A percentile compares a stretch with the other conserved stretches of the same genome.
Evolutionary conservation across 2,888 invertebrate genomes (phyloP).

Genomic region (Nowickia ferox): DNA sequence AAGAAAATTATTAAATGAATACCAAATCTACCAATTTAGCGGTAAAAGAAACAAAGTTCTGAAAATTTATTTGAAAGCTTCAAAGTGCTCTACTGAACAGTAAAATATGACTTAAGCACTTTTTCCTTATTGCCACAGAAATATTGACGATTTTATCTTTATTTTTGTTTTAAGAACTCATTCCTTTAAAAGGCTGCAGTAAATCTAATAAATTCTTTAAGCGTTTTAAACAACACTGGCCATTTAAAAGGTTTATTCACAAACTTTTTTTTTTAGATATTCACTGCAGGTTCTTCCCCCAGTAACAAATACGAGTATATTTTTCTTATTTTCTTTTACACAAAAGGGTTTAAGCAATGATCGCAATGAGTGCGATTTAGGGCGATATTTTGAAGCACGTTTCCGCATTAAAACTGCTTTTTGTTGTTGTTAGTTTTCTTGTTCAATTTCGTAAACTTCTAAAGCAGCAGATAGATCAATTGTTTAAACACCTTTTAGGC

Average conservation of each 20-base stretch:
- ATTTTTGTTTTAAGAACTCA: background rate
- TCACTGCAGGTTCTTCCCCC: slow-evolving; percentile 45
- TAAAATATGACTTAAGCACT: too few species aligned
- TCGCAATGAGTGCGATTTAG: slow-evolving; percentile 63
- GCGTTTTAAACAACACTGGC: slow-evolving; percentile 21
- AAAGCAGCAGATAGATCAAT: slow-evolving; percentile 48
- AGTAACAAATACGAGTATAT: background rate
- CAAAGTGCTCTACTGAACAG: too few species aligned
- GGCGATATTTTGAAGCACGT: slow-evolving; percentile 68
- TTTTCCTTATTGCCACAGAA: too few species aligned
- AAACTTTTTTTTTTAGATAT: background rate
- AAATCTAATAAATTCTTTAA: slow-evolving; percentile 5
- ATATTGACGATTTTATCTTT: too few species aligned
- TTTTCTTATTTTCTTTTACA: background rate
- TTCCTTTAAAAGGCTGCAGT: background rate
- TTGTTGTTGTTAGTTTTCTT: slow-evolving; percentile 28
- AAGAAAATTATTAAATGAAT: too few species aligned
- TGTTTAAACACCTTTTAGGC: slow-evolving; percentile 58
- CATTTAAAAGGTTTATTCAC: slow-evolving; percentile 30
- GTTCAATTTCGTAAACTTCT: slow-evolving; percentile 14
- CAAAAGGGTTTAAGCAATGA: slow-evolving; percentile 47
- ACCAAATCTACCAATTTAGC: too few species aligned
- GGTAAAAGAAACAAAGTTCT: too few species aligned
- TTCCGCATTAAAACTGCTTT: slow-evolving; percentile 63
- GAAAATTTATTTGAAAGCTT: too few species aligned